These are phyloP conservation scores for Phyllostomus hastatus DNA, from an alignment of 2,113 vertebrate species.

Conservation along the genomic window DNA sequence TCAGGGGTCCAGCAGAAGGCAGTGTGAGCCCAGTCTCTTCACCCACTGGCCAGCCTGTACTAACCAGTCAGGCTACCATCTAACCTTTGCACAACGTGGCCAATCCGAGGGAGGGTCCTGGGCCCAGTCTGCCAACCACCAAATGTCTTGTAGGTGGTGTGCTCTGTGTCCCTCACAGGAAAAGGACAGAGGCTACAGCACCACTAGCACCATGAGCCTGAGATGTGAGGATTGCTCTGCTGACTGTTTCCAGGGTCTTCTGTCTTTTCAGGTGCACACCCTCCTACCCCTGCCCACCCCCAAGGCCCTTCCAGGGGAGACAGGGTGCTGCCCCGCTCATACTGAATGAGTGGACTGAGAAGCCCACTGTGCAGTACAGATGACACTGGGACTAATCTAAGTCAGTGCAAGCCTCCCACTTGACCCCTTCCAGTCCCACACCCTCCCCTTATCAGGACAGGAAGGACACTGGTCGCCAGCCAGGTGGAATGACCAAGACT, in stretches of 20 bases:
- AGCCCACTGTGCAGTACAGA: not conserved
- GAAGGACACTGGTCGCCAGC: not conserved
- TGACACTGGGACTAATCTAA: not conserved
- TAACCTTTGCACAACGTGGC: not conserved
- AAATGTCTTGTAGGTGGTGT: not conserved
- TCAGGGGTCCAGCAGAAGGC: fast-evolving
- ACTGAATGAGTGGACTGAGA: not conserved
- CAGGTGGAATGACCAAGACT: not conserved
- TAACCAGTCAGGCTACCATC: not conserved
- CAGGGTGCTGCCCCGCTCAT: not conserved
- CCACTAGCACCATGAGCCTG: fast-evolving
- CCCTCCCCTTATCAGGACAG: not conserved
- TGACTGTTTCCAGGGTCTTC: not conserved
- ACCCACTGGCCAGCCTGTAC: too few species aligned
- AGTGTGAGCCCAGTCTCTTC: not conserved
- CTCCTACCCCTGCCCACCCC: not conserved
- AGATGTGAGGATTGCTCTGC: not conserved
- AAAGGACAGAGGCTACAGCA: not conserved
- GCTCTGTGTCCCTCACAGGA: not conserved
- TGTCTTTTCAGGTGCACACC: not conserved
- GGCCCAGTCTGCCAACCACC: not conserved
- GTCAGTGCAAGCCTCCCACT: not conserved
- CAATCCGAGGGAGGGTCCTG: too few species aligned
- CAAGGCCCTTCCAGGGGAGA: not conserved
- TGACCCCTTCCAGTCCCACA: fast-evolving